These are phyloP conservation scores for Agriopis leucophaearia DNA, from an alignment of 2,888 invertebrate genomes.

Conservation along the genomic window DNA sequence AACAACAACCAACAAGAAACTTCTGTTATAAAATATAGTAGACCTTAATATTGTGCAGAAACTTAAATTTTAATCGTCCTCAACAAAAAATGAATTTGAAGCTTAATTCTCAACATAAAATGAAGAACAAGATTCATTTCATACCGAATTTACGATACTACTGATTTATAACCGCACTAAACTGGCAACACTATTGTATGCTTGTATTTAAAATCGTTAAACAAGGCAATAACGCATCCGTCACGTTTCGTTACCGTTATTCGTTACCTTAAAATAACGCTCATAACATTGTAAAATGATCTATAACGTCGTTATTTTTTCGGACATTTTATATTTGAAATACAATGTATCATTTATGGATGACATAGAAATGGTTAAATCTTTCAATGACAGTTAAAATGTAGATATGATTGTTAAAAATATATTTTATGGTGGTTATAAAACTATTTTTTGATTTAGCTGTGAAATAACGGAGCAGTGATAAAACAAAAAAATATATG, in stretches of 20 bases:
- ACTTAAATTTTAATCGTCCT: too few relatives aligned
- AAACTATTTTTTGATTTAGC: slow-evolving; percentile 15
- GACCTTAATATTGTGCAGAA: too few relatives aligned
- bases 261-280: slow-evolving; percentile 44
- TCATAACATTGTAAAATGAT: slow-evolving; percentile 68
- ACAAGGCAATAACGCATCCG: slow-evolving; percentile 76
- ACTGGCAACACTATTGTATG: slow-evolving; percentile 74
- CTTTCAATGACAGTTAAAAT: slow-evolving; percentile 6
- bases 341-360: slow-evolving; percentile 36
- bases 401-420: slow-evolving; percentile 26
- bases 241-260: slow-evolving; percentile 76
- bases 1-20: too few relatives aligned
- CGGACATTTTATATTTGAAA: slow-evolving; percentile 35
- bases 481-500: background rate
- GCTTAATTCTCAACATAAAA: slow-evolving; percentile 67
- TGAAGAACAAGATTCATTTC: slow-evolving; percentile 52
- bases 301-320: slow-evolving; percentile 57
- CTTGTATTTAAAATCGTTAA: slow-evolving; percentile 76
- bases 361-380: slow-evolving; percentile 17
- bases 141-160: slow-evolving; percentile 69
- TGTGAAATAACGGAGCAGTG: slow-evolving; percentile 2
- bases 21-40: too few relatives aligned
- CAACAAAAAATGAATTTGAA: slow-evolving; percentile 44
- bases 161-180: slow-evolving; percentile 78
- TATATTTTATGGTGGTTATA: slow-evolving; percentile 24